Percentiles rank a stretch among this genome's conserved stretches.
Evolutionary conservation across 2,113 vertebrate species (phyloP).

Genomic region (Glaucidium brasilianum): DNA sequence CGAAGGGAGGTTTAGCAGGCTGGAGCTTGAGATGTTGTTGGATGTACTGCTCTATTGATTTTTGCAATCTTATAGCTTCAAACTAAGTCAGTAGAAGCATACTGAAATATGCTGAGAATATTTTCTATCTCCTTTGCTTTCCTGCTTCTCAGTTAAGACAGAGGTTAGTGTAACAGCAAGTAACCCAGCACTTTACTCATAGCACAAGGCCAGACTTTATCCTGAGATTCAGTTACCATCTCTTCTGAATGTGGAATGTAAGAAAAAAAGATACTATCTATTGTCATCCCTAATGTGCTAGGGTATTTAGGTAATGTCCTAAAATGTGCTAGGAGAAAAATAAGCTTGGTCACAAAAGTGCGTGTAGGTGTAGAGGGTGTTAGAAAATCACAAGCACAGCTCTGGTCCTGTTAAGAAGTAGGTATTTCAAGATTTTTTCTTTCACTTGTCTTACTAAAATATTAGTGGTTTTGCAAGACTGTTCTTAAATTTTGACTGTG

Average conservation of each 20-base stretch:
- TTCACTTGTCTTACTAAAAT: neutral
- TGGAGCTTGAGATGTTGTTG: neutral
- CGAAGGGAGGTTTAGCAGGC: neutral
- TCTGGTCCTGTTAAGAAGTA: neutral
- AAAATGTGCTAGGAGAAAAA: neutral
- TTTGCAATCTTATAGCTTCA: neutral
- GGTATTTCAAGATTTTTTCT: neutral
- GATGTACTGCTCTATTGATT: neutral
- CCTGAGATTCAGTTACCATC: neutral
- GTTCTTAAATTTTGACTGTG: neutral
- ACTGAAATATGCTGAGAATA: neutral
- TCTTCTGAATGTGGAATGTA: neutral
- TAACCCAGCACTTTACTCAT: neutral
- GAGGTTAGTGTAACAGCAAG: neutral
- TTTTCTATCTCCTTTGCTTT: neutral
- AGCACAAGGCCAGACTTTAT: neutral
- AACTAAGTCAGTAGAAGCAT: neutral
- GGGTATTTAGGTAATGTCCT: neutral
- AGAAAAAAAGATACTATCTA: neutral
- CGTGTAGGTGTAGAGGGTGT: neutral
- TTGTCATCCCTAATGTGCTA: neutral
- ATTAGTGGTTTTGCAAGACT: neutral
- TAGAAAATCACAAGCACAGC: accelerated
- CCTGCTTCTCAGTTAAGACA: neutral
- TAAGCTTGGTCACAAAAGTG: neutral